These are phyloP conservation scores for Syngnathus floridae DNA, from an alignment of 2,113 vertebrate genomes.

Conservation along the genomic window DNA sequence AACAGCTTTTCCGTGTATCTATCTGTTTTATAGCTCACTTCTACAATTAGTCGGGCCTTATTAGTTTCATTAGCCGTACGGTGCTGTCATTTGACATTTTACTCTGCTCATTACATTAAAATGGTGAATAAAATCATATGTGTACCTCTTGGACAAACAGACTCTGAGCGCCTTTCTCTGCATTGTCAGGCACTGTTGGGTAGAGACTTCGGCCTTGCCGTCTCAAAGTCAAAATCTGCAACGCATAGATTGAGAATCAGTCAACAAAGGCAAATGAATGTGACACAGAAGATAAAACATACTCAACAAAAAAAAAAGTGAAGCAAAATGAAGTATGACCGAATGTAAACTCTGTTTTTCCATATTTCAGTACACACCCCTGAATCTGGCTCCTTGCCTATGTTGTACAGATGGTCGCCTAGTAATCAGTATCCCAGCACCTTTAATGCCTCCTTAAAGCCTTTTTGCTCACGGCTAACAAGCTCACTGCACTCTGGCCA, in stretches of 20 bases:
- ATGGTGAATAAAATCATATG: background rate
- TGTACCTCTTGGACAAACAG: constrained; percentile 93
- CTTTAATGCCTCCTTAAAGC: constrained; percentile 8
- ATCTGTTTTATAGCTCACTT: background rate
- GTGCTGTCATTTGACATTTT: background rate
- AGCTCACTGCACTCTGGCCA: background rate
- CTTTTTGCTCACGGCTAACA: constrained; percentile 6
- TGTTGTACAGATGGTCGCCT: constrained; percentile 16
- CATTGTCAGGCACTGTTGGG: constrained; percentile 86
- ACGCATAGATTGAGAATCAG: constrained; percentile 18
- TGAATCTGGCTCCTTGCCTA: constrained; percentile 35
- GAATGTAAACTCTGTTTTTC: background rate
- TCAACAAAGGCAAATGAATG: constrained; percentile 4
- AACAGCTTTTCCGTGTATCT: background rate
- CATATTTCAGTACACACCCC: constrained; percentile 32
- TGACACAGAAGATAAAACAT: background rate
- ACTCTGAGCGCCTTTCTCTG: constrained; percentile 85
- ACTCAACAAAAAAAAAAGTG: background rate
- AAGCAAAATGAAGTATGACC: background rate
- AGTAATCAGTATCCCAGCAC: constrained; percentile 21
- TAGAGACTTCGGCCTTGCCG: constrained; percentile 82
- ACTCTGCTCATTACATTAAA: background rate
- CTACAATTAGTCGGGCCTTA: background rate
- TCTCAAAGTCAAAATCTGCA: constrained; percentile 80
- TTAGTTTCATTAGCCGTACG: background rate